Evolutionary conservation across 2,888 invertebrate species (phyloP).

Genomic region (Trachelus tabidus): DNA sequence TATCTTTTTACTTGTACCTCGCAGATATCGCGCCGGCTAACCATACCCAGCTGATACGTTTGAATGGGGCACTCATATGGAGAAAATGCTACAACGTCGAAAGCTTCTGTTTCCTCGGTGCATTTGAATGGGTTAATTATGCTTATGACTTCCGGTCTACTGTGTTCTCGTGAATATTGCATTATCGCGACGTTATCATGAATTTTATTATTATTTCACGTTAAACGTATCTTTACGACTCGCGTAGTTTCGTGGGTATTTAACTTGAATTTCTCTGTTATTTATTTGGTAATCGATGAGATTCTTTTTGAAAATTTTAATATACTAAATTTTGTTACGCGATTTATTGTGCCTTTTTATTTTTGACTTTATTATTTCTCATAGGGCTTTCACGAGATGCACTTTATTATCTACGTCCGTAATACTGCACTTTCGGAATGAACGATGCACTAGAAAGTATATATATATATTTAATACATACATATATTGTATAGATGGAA

Average conservation of each 20-base stretch:
- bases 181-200: neutral
- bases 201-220: neutral
- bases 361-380: neutral
- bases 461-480: too few species aligned
- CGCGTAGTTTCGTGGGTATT: neutral
- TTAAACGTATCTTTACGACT: neutral
- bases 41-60: neutral
- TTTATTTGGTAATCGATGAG: fast-evolving
- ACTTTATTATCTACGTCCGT: neutral
- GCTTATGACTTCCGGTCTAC: neutral
- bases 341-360: neutral
- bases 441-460: neutral
- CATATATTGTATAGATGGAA: neutral
- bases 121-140: too few species aligned
- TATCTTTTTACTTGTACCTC: neutral
- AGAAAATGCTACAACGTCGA: neutral
- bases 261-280: neutral
- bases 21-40: neutral
- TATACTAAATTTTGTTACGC: neutral
- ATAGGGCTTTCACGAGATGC: neutral
- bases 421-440: neutral
- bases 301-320: neutral
- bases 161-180: neutral
- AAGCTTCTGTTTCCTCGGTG: neutral
- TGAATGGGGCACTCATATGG: neutral